Conservation (phyloP, 2,797 vertebrate species). For the Prunella strophiata region DNA sequence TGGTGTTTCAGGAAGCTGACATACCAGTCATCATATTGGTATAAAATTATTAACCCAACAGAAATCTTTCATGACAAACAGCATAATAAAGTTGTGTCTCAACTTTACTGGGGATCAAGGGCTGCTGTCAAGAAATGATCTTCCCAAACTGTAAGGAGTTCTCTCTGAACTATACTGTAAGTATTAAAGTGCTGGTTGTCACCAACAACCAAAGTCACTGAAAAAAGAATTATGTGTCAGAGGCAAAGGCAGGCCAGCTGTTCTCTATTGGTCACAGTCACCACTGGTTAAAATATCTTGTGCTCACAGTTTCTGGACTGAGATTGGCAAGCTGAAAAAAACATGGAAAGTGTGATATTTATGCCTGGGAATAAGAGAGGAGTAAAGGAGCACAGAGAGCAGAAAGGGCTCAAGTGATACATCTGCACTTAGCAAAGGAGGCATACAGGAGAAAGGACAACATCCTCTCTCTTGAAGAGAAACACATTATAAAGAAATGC, state of each 20-base stretch:
- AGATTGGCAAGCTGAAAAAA: not conserved
- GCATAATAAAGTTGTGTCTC: not conserved
- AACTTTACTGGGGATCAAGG: not conserved
- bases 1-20: not conserved
- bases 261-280: not conserved
- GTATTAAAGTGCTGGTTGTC: not conserved
- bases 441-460: not conserved
- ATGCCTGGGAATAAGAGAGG: not conserved
- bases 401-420: not conserved
- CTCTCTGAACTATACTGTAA: not conserved
- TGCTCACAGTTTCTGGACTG: not conserved
- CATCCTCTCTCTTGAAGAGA: conserved; percentile 44
- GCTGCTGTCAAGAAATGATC: not conserved
- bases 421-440: not conserved
- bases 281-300: not conserved
- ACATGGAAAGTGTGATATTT: not conserved
- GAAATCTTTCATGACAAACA: not conserved
- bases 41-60: not conserved
- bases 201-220: rapidly evolving
- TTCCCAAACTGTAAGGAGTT: not conserved
- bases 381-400: not conserved
- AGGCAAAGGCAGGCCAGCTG: not conserved
- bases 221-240: not conserved
- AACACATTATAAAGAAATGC: conserved; percentile 2
- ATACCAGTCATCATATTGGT: not conserved